A percentile compares a stretch with the other conserved stretches of the same genome.
phyloP scores from a whole-genome alignment of 2,888 invertebrate genomes.

The Subacronicta megacephala region DNA sequence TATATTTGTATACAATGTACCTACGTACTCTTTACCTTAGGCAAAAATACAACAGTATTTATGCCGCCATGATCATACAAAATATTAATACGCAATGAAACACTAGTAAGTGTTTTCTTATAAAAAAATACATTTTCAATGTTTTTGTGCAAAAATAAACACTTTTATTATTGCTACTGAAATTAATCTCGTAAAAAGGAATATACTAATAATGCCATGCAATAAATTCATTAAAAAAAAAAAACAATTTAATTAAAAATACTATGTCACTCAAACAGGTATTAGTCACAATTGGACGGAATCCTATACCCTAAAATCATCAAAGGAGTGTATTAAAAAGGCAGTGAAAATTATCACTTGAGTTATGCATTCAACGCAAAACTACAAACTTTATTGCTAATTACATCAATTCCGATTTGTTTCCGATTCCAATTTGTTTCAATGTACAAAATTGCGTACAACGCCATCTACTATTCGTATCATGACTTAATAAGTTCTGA shows the following conservation, averaged over 20 bases:
- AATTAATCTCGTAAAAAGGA: conserved; percentile 9
- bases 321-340: conserved; percentile 50
- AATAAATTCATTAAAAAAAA: conserved; percentile 35
- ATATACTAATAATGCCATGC: conserved; percentile 15
- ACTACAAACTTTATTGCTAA: conserved; percentile 31
- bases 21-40: conserved; percentile 16
- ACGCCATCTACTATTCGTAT: conserved; percentile 36
- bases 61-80: conserved; percentile 1
- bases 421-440: conserved; percentile 36
- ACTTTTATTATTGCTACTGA: conserved; percentile 16
- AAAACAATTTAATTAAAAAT: conserved; percentile 48
- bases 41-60: conserved; percentile 34
- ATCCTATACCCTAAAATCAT: conserved; percentile 38
- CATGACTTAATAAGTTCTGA: conserved; percentile 25
- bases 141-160: conserved; percentile 23
- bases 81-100: background rate
- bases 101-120: background rate
- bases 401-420: conserved; percentile 32
- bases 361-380: conserved; percentile 59
- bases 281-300: conserved; percentile 65
- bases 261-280: conserved; percentile 69
- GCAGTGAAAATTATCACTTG: conserved; percentile 72
- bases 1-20: conserved; percentile 39
- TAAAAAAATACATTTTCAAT: conserved; percentile 25
- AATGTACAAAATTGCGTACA: conserved; percentile 40